Evolutionary conservation across 2,888 invertebrate species (phyloP).

Genomic region (Brachyopa scutellaris): DNA sequence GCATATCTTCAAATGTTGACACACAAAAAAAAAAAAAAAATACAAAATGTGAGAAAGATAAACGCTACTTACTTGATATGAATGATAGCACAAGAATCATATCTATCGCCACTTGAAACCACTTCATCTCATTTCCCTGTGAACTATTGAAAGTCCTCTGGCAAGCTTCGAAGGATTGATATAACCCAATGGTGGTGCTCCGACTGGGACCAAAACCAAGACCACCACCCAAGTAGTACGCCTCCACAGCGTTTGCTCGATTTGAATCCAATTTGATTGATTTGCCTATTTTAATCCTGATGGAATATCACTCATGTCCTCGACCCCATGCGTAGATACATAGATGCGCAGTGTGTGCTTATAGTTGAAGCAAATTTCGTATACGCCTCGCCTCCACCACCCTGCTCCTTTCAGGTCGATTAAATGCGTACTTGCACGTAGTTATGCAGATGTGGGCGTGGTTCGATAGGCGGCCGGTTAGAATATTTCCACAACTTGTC

Average conservation of each 20-base stretch:
- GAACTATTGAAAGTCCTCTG: conserved; percentile 76
- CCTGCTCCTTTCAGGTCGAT: conserved; percentile 2
- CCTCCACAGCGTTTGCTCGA: conserved; percentile 66
- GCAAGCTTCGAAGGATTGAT: conserved; percentile 71
- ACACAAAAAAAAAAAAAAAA: neutral
- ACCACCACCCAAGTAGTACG: conserved; percentile 60
- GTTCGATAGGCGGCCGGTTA: neutral
- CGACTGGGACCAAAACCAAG: conserved; percentile 41
- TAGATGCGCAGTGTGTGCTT: neutral
- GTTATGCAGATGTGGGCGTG: too few species aligned
- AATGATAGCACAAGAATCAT: conserved; percentile 82
- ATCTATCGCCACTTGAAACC: conserved; percentile 82
- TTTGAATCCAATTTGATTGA: conserved; percentile 73
- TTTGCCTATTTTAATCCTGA: conserved; percentile 65
- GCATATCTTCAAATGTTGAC: neutral
- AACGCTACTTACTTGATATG: conserved; percentile 81
- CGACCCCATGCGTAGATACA: conserved; percentile 30
- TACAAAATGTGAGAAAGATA: neutral
- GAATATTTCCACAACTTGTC: conserved; percentile 10
- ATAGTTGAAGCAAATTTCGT: conserved; percentile 4
- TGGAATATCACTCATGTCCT: conserved; percentile 45
- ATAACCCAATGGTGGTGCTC: conserved; percentile 60
- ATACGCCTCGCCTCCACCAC: neutral
- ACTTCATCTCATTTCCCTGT: conserved; percentile 83
- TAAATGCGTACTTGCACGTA: neutral